These are phyloP conservation scores for Pavo muticus DNA, from an alignment of 2,113 vertebrate species.

Conservation along the genomic window DNA sequence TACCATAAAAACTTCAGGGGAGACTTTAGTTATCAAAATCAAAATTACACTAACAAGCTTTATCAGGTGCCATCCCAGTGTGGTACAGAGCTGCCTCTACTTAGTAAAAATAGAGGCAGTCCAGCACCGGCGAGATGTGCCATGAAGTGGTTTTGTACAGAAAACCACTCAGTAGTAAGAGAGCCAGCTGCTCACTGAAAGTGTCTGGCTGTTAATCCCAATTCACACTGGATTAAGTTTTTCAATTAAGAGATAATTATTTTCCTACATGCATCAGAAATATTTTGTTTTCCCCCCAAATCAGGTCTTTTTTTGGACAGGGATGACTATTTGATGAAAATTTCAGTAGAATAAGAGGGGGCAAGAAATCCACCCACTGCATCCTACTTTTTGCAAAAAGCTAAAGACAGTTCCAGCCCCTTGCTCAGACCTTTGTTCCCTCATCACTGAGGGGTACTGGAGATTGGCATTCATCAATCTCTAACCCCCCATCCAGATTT, in stretches of 20 bases:
- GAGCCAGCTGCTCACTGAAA: constrained; percentile 53
- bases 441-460: neutral
- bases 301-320: neutral
- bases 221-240: constrained; percentile 61
- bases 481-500: neutral
- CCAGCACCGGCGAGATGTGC: neutral
- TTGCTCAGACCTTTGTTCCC: neutral
- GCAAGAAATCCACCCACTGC: neutral
- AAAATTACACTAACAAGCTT: neutral
- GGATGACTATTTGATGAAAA: neutral
- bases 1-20: neutral
- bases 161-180: constrained; percentile 40
- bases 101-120: neutral
- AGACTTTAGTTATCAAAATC: neutral
- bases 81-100: neutral
- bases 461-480: neutral
- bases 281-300: constrained; percentile 4
- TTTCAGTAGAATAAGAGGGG: neutral
- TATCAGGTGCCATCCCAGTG: neutral
- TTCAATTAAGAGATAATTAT: constrained; percentile 66
- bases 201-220: constrained; percentile 59
- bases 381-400: neutral
- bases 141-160: constrained; percentile 42
- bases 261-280: constrained; percentile 27
- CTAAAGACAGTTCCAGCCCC: neutral